Percentiles rank a stretch among this genome's conserved stretches.
Evolutionary conservation across 1,140 invertebrate genomes (phyloP).

Genomic region (Triops longicaudatus): DNA sequence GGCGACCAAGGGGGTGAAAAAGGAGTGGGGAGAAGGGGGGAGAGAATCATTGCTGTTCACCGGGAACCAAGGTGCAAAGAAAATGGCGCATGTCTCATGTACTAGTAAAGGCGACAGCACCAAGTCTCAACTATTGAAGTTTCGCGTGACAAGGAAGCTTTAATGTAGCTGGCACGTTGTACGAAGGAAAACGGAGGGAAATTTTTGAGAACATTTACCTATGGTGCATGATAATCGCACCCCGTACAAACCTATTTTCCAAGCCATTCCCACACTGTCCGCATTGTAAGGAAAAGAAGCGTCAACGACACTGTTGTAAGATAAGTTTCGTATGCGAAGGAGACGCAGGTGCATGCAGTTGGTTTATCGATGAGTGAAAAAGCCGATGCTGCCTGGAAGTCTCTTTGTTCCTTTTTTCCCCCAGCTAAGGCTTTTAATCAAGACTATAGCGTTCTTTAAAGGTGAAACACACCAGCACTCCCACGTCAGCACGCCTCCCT

Average conservation of each 20-base stretch:
- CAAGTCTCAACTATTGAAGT: neutral
- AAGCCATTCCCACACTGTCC: neutral
- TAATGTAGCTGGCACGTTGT: neutral
- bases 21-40: neutral
- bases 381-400: neutral
- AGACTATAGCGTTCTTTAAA: neutral
- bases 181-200: neutral
- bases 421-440: neutral
- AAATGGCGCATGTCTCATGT: constrained; percentile 6
- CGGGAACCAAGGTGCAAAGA: neutral
- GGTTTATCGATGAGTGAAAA: neutral
- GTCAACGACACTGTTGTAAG: neutral
- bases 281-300: neutral
- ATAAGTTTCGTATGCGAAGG: neutral
- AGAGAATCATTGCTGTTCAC: neutral
- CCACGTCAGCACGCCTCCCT: neutral
- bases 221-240: neutral
- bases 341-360: constrained; percentile 5
- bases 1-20: neutral
- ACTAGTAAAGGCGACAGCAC: neutral
- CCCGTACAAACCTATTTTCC: neutral
- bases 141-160: neutral
- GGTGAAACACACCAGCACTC: neutral
- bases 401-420: neutral
- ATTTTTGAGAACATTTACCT: neutral